These are phyloP conservation scores for Diorhabda carinulata DNA, from an alignment of 1,140 invertebrate genomes.

Conservation along the genomic window DNA sequence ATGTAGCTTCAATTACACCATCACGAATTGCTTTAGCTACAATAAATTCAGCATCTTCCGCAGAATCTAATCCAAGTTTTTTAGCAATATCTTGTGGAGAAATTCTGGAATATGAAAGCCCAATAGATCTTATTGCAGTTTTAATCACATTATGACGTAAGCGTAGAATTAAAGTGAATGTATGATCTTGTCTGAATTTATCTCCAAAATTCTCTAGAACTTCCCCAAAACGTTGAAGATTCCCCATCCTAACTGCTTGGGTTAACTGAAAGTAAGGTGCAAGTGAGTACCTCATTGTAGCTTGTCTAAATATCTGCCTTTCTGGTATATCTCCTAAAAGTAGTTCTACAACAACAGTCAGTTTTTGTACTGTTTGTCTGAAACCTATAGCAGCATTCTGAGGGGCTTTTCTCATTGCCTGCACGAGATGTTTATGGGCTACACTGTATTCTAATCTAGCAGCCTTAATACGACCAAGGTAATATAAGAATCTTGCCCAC, in stretches of 20 bases:
- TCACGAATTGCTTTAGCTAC: slow-evolving; percentile 99
- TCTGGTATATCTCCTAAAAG: slow-evolving; percentile 97
- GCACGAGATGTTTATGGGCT: slow-evolving; percentile 93
- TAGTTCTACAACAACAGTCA: slow-evolving; percentile 93
- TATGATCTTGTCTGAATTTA: slow-evolving; percentile 85
- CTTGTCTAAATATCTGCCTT: slow-evolving; percentile 81
- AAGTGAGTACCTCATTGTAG: slow-evolving; percentile 78
- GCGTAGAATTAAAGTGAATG: slow-evolving; percentile 90
- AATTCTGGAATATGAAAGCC: slow-evolving; percentile 94
- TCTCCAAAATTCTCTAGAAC: slow-evolving; percentile 86
- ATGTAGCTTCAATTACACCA: slow-evolving; percentile 95
- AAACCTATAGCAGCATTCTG: slow-evolving; percentile 97
- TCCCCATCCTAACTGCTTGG: slow-evolving; percentile 93
- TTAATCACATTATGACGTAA: slow-evolving; percentile 99
- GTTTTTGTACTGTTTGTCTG: slow-evolving; percentile 94
- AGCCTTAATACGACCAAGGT: slow-evolving; percentile 95
- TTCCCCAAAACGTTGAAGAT: slow-evolving; percentile 90
- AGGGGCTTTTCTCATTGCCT: slow-evolving; percentile 92
- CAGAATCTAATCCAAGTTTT: slow-evolving; percentile 89
- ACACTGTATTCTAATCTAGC: slow-evolving; percentile 94
- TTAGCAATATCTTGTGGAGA: slow-evolving; percentile 90
- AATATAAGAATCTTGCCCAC: slow-evolving; percentile 96
- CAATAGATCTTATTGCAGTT: slow-evolving; percentile 95
- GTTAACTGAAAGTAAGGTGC: slow-evolving; percentile 96
- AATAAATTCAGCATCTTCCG: slow-evolving; percentile 98